These are phyloP conservation scores for Triplophysa rosa DNA, from an alignment of 2,113 vertebrate species.

Conservation along the genomic window DNA sequence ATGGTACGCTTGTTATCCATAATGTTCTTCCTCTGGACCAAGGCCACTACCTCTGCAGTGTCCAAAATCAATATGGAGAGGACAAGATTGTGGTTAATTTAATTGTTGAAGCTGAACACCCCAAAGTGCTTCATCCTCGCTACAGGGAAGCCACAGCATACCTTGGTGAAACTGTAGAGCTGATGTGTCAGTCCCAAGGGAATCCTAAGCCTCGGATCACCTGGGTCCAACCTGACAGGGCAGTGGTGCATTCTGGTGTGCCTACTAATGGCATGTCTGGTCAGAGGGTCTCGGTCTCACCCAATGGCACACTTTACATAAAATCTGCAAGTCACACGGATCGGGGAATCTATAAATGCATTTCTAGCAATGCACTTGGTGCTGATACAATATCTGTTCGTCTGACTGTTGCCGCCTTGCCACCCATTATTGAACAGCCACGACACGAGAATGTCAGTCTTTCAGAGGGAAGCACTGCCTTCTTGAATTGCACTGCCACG, in stretches of 20 bases:
- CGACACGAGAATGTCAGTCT: conserved; percentile 77
- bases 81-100: conserved; percentile 74
- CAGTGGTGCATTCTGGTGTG: conserved; percentile 60
- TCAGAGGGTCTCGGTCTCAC: conserved; percentile 69
- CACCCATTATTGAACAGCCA: conserved; percentile 80
- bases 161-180: conserved; percentile 74
- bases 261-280: conserved; percentile 59
- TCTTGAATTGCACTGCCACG: conserved; percentile 81
- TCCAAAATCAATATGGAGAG: conserved; percentile 78
- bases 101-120: conserved; percentile 75
- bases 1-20: conserved; percentile 83
- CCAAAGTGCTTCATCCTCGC: conserved; percentile 73
- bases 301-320: conserved; percentile 80
- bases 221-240: conserved; percentile 84
- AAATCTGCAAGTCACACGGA: conserved; percentile 74
- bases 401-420: conserved; percentile 77
- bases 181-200: conserved; percentile 83
- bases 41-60: conserved; percentile 85
- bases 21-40: conserved; percentile 76
- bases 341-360: conserved; percentile 83
- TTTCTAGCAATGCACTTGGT: conserved; percentile 83
- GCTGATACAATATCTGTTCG: conserved; percentile 78
- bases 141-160: conserved; percentile 77
- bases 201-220: conserved; percentile 78
- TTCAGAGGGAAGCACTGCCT: conserved; percentile 71